Percentiles rank a stretch among this genome's conserved stretches.
These are phyloP conservation scores for Ctenicera cuprea DNA, from an alignment of 2,888 invertebrate species.

Conservation along the genomic window DNA sequence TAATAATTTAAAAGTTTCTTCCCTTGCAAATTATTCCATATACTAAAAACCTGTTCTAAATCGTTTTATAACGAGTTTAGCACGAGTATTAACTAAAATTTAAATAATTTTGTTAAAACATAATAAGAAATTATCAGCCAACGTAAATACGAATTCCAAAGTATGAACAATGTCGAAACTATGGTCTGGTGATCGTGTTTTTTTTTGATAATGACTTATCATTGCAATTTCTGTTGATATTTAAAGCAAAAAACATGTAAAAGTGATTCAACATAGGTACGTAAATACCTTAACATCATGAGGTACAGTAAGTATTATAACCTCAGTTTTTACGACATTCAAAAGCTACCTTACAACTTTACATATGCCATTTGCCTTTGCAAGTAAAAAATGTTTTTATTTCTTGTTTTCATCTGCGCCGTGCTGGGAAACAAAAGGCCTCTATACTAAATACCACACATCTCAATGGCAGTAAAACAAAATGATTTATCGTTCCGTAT, in stretches of 20 bases:
- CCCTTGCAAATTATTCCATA: not conserved
- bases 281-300: no score
- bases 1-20: not conserved
- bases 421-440: no score
- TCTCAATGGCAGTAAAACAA: no score
- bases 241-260: not conserved
- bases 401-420: no score
- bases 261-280: not conserved
- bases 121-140: not conserved
- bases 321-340: no score
- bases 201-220: not conserved
- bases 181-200: slow-evolving; percentile 1
- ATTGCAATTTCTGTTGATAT: not conserved
- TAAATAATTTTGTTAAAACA: not conserved
- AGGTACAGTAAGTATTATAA: no score
- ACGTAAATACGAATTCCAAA: no score
- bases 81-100: not conserved
- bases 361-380: no score
- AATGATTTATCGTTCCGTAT: no score
- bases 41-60: not conserved
- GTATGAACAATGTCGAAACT: not conserved
- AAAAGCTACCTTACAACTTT: no score
- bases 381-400: no score
- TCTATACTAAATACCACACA: no score
- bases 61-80: not conserved